phyloP scores from a whole-genome alignment of 2,797 vertebrate genomes.

The Myiotriccus ornatus region DNA sequence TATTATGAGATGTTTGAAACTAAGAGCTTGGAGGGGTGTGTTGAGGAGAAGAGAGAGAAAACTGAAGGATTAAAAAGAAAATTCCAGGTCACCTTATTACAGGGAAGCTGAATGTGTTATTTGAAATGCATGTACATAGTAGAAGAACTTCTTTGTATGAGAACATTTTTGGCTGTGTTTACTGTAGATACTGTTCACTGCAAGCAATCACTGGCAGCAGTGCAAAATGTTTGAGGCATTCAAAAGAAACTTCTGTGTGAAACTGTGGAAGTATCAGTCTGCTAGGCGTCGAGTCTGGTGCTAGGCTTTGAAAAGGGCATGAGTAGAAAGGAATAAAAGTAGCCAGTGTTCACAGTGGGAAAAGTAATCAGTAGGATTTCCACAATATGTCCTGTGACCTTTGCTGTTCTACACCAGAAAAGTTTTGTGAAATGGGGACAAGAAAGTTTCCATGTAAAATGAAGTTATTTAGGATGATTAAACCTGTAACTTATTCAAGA shows the following conservation, averaged over 20 bases:
- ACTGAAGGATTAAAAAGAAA: neutral
- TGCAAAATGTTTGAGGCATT: neutral
- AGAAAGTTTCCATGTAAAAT: neutral
- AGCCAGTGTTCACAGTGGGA: neutral
- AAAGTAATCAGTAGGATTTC: neutral
- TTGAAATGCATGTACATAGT: neutral
- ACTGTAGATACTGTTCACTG: neutral
- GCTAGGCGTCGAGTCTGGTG: neutral
- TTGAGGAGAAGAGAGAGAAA: neutral
- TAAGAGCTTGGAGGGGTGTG: neutral
- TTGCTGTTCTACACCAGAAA: neutral
- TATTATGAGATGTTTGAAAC: neutral
- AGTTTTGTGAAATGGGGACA: neutral
- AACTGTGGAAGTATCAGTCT: neutral
- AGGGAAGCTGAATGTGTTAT: rapidly evolving
- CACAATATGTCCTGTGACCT: neutral
- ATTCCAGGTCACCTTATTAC: neutral
- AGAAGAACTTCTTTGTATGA: neutral
- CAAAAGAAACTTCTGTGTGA: neutral
- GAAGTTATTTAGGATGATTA: neutral
- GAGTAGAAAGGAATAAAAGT: neutral
- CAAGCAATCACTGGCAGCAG: neutral
- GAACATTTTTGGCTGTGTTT: neutral
- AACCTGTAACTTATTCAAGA: neutral
- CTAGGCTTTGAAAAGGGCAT: neutral